Evolutionary conservation across 2,797 vertebrate genomes (phyloP), one percentile per base, ranked within the genome.

Genomic region (Lithobates sylvaticus): DNA sequence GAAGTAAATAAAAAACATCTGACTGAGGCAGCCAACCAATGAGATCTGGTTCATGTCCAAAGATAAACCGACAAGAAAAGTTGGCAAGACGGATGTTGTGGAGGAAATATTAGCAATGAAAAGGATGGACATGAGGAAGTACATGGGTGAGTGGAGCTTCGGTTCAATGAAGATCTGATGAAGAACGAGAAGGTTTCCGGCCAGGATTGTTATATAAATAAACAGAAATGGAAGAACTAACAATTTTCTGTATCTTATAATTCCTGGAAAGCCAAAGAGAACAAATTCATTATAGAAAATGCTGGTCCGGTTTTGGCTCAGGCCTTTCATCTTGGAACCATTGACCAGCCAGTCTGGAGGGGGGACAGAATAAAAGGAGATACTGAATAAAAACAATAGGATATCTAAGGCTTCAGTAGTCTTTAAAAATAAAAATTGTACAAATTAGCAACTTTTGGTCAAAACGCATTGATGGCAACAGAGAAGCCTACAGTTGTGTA

Each of bases 1-100:
- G 29, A 89, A 86, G 16, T 89, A 90, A 70, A 91, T 84, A 12
- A 36, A 75, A 86, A 91, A 90, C 90, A 90, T 92, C 39, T 92
- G 91, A 23, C 85, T 5, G 23, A 90, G 73, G 18, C 91, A 91
- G 12, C 23, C 27, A 1, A 67, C 4, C 82, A 88, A 42, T 1
- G 86, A 89, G 82, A 90, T 86, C 58, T 1, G 73, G 29, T 81
- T 88, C 74, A 88, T 77, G 5, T 0, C 7, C 5, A 78, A n/a
- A 64, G 88, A 13, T 78, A 91, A 86, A 47, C 76, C 88, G 27
- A 91, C 76, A 10, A 92, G 72, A 78, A 90, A 84, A 64, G 70
- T 1, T 0, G 90, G 91, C 23, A 91, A 12, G 50, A 88, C 70
- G 0, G 87, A 21, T 2, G 71, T 74, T 58, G 88, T 58, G 0